These are phyloP conservation scores for Myopa tessellatipennis DNA, from an alignment of 2,888 invertebrate genomes.

Conservation along the genomic window DNA sequence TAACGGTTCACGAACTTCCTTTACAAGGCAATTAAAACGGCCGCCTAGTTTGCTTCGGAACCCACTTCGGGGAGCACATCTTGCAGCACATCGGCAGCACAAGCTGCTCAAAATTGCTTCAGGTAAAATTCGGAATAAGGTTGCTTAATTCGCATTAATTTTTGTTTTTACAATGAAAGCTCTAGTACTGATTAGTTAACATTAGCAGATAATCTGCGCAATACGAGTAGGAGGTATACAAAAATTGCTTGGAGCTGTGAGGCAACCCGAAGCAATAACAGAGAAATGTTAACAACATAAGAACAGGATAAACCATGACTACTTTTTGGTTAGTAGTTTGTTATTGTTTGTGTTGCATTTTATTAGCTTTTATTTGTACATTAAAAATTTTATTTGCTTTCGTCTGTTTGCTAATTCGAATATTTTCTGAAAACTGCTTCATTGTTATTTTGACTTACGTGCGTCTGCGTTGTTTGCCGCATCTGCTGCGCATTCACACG, in stretches of 20 bases:
- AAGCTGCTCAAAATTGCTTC: too few species aligned
- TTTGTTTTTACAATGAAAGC: conserved; percentile 9
- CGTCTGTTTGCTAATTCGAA: conserved; percentile 33
- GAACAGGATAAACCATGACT: background rate
- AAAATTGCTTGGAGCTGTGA: background rate
- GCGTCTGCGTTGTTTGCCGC: background rate
- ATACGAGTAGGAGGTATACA: conserved; percentile 16
- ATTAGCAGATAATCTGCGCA: conserved; percentile 8
- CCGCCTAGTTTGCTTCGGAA: too few species aligned
- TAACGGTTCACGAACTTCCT: too few species aligned
- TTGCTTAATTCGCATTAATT: background rate
- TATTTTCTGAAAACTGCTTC: conserved; percentile 45
- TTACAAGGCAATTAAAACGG: too few species aligned
- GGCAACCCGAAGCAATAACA: conserved; percentile 1
- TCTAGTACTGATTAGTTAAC: conserved; percentile 4
- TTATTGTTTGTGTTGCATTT: conserved; percentile 29
- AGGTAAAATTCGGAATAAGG: too few species aligned
- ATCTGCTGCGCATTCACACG: conserved; percentile 73
- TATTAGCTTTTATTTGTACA: conserved; percentile 42
- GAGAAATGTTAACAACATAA: conserved; percentile 23
- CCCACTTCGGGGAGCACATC: too few species aligned
- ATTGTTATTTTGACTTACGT: conserved; percentile 61
- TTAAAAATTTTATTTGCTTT: conserved; percentile 36
- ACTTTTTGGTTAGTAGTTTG: conserved; percentile 11
- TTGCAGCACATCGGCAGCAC: too few species aligned